These are phyloP conservation scores for Felis catus DNA, from an alignment of 2,113 vertebrate species.

Conservation along the genomic window F.catus_Fca126_mat1.0 CM031420.1:19890001-19890500, in stretches of 20 bases:
- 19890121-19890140: neutral
- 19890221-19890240: neutral
- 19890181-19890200: neutral
- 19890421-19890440: neutral
- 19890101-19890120: neutral
- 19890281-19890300: neutral
- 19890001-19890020: neutral
- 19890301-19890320: neutral
- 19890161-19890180: neutral
- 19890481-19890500: neutral
- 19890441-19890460: neutral
- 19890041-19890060: neutral
- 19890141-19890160: neutral
- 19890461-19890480: neutral
- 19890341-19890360: neutral
- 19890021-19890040: neutral
- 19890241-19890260: neutral
- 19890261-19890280: neutral
- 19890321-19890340: neutral
- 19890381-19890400: neutral
- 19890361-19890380: neutral
- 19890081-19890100: neutral
- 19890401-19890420: neutral
- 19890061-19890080: neutral
- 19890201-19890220: neutral